These are phyloP conservation scores for Diabrotica undecimpunctata DNA, from an alignment of 1,140 invertebrate genomes.

Conservation along the genomic window DNA sequence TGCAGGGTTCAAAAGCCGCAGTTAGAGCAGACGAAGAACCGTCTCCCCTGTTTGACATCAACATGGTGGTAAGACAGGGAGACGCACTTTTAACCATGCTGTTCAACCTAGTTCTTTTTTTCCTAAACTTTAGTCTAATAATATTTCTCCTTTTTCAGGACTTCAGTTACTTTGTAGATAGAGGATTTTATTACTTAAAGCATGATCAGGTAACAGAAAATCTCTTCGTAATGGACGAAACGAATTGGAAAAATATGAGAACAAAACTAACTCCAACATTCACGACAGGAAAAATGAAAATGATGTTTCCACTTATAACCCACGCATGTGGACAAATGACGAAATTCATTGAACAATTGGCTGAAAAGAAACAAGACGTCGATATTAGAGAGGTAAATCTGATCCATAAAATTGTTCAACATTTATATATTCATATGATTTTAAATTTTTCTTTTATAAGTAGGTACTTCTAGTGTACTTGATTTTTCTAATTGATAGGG, in stretches of 20 bases:
- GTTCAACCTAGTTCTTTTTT: no score
- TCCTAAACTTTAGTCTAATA: no score
- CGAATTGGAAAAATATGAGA: conserved; percentile 51
- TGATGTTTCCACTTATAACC: conserved; percentile 44
- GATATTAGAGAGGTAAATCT: conserved; percentile 48
- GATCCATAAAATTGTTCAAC: no score
- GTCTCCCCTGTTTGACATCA: no score
- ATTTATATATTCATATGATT: conserved; percentile 7
- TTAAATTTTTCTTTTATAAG: background rate
- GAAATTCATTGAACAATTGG: conserved; percentile 36
- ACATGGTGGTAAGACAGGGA: no score
- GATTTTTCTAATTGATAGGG: no score
- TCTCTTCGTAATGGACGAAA: conserved; percentile 48
- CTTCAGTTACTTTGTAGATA: conserved; percentile 50
- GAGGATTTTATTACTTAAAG: conserved; percentile 46
- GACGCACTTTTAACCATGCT: no score
- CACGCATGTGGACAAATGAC: conserved; percentile 40
- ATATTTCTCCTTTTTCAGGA: conserved; percentile 35
- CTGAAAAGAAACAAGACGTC: conserved; percentile 37
- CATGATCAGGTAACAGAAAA: conserved; percentile 49
- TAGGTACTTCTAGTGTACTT: no score
- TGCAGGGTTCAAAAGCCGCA: no score
- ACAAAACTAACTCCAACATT: conserved; percentile 51
- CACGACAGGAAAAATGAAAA: conserved; percentile 52
- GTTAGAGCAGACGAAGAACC: no score